phyloP scores from a whole-genome alignment of 2,797 vertebrate genomes.

The Catamblyrhynchus diadema region DNA sequence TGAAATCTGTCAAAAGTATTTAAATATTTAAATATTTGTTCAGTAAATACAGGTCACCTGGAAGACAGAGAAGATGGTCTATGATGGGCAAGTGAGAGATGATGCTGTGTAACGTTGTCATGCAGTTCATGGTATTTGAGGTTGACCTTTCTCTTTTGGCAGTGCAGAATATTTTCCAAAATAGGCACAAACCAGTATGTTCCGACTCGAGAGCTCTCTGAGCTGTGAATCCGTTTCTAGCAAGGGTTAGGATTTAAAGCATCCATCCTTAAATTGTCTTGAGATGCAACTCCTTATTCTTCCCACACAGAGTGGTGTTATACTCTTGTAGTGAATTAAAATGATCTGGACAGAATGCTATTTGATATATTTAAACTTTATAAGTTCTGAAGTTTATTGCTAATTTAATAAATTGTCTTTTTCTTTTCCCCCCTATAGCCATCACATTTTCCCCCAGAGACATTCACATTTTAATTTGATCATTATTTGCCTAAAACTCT shows the following conservation, averaged over 20 bases:
- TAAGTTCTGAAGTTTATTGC: neutral
- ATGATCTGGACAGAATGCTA: neutral
- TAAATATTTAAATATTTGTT: neutral
- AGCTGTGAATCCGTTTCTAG: neutral
- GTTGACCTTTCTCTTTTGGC: constrained; percentile 6
- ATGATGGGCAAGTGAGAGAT: neutral
- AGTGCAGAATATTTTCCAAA: neutral
- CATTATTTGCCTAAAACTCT: neutral
- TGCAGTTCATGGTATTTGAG: neutral
- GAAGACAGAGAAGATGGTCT: neutral
- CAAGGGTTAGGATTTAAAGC: neutral
- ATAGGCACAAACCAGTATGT: neutral
- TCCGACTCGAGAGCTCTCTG: neutral
- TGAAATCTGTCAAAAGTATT: neutral
- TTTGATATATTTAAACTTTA: neutral
- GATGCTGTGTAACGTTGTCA: neutral
- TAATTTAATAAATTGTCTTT: neutral
- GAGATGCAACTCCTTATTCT: neutral
- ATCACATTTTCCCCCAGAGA: rapidly evolving
- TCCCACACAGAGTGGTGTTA: neutral
- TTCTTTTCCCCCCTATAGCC: neutral
- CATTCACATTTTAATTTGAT: neutral
- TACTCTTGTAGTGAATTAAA: neutral
- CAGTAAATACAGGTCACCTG: neutral
- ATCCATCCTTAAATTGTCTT: neutral